These are phyloP conservation scores for Aphidoletes aphidimyza DNA, from an alignment of 2,888 invertebrate species.

Conservation along the genomic window DNA sequence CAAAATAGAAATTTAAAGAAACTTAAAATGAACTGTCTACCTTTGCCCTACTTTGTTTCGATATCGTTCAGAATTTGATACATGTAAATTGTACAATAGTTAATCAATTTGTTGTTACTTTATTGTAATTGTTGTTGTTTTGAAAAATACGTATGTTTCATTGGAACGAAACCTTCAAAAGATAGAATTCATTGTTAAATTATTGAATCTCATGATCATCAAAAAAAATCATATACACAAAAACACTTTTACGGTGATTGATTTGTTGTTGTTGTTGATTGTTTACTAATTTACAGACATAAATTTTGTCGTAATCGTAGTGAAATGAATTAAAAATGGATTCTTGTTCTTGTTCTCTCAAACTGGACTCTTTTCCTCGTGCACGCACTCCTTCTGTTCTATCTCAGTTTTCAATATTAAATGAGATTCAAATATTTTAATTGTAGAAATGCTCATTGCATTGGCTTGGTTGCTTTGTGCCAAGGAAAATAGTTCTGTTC, in stretches of 20 bases:
- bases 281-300: background rate
- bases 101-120: background rate
- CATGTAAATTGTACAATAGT: slow-evolving; percentile 6
- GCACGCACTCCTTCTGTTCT: background rate
- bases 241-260: background rate
- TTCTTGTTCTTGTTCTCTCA: no score
- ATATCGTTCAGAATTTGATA: background rate
- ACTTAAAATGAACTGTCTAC: slow-evolving; percentile 26
- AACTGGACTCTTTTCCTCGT: no score
- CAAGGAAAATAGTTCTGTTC: background rate
- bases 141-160: background rate
- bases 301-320: no score
- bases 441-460: background rate
- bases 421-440: slow-evolving; percentile 10
- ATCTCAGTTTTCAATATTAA: background rate
- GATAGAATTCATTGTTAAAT: background rate
- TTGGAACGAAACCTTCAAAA: background rate
- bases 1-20: no score
- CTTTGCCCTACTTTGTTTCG: background rate
- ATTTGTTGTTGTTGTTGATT: background rate
- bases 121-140: background rate
- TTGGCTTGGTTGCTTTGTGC: background rate
- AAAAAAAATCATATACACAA: background rate
- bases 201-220: background rate
- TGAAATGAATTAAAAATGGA: slow-evolving; percentile 7